phyloP scores from a whole-genome alignment of 2,888 invertebrate species.

The Nephrotoma flavescens region DNA sequence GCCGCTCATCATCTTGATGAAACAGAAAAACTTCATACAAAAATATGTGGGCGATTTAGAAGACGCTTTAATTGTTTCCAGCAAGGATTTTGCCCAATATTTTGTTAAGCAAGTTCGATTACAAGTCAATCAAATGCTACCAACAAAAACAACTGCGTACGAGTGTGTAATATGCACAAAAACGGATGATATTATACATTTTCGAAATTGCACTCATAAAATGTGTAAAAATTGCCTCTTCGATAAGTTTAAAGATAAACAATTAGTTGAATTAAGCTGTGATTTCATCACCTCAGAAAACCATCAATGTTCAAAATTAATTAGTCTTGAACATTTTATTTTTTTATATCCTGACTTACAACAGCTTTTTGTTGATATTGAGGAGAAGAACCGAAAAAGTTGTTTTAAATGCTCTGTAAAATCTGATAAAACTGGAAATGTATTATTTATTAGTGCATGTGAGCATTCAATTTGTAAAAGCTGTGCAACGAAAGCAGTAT shows the following conservation, averaged over 20 bases:
- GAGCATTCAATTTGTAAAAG: neutral
- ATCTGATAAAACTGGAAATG: neutral
- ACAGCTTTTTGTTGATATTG: neutral
- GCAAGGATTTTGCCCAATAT: neutral
- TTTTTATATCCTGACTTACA: neutral
- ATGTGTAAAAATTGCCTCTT: neutral
- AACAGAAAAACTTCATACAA: neutral
- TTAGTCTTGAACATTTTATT: neutral
- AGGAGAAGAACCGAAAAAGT: neutral
- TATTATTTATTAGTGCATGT: neutral
- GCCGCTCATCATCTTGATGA: neutral
- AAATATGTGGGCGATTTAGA: neutral
- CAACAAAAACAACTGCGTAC: neutral
- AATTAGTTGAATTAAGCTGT: neutral
- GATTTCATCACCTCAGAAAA: neutral
- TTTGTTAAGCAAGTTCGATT: neutral
- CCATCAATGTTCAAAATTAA: neutral
- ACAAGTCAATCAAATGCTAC: neutral
- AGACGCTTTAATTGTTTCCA: neutral
- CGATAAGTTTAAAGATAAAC: neutral
- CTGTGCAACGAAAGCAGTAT: neutral
- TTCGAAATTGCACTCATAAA: neutral
- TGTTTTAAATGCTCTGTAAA: neutral
- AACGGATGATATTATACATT: neutral
- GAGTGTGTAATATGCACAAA: neutral